Evolutionary conservation across 1,140 invertebrate genomes (phyloP), one percentile per base, ranked within the genome.

Genomic region (Aphelenchoides besseyi): DNA sequence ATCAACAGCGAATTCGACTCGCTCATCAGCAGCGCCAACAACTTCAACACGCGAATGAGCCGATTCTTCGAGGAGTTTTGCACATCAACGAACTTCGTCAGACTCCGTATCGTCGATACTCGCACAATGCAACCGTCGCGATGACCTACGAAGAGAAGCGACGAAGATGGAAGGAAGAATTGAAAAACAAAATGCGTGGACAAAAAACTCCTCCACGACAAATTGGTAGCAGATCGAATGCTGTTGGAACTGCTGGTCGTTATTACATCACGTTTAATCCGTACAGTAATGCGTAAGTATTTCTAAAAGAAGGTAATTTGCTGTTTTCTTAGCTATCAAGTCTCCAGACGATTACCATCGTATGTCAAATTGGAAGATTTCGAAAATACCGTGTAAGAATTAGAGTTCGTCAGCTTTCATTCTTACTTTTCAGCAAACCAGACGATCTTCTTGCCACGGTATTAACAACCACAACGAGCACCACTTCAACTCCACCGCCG

Each of bases 111-210:
- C 68, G 75, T 3, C 69, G 75, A 3, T 78, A 36, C 30, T 35
- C 74, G 23, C 52, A 76, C 18, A 75, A 75, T 61, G 32, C 72
- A n/a, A 37, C 73, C 2, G 30, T 9, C 18, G 18, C 63, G 16
- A 26, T 80, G 26, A 72, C 71, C 12, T 75, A 75, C 48, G 76
- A 57, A 18, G 74, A 75, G 36, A 75, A 75, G 30, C 57, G 77
- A 23, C 74, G 70, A n/a, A 36, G 30, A 67, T 75, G 74, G 74
- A 75, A 75, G 48, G 73, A 48, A 23, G 74, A 78, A 36, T 9
- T 75, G 33, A 75, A 69, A 33, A 26, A 63, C 23, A 37, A 66
- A 23, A 18, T 75, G 9, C 18, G 54, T 3, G 72, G 37, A 16
- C n/a, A 61, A 9, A 78, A 74, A 35, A 32, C 32, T 29, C 75